These are phyloP conservation scores for Tolmerus cingulatus DNA, from an alignment of 2,888 invertebrate genomes.

Conservation along the genomic window DNA sequence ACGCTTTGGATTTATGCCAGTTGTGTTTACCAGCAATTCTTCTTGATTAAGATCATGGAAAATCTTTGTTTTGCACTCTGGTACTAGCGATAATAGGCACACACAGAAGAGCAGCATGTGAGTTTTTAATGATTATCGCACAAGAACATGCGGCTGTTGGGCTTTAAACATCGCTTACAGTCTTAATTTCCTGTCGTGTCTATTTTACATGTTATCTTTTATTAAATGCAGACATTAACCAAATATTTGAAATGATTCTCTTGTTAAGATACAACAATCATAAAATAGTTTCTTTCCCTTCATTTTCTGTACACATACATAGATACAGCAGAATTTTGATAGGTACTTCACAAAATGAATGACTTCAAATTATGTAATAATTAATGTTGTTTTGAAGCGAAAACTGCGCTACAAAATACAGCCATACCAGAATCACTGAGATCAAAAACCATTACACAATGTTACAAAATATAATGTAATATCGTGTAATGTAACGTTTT, in stretches of 20 bases:
- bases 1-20: conserved; percentile 34
- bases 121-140: conserved; percentile 4
- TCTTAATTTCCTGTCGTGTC: not conserved
- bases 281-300: not conserved
- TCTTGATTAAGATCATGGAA: conserved; percentile 28
- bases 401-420: too few species aligned
- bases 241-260: not conserved
- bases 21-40: conserved; percentile 38
- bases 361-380: too few species aligned
- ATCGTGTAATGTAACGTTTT: too few species aligned
- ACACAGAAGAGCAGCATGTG: not conserved
- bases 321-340: too few species aligned
- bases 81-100: not conserved
- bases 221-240: not conserved
- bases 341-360: too few species aligned
- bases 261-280: not conserved
- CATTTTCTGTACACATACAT: too few species aligned
- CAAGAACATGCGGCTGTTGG: not conserved
- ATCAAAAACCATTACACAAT: too few species aligned
- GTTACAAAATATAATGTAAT: too few species aligned
- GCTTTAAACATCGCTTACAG: not conserved
- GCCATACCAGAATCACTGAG: too few species aligned
- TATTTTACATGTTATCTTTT: not conserved
- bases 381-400: too few species aligned
- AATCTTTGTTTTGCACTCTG: conserved; percentile 22